Base-by-base conservation (phyloP, 2,797 vertebrate species). In the Falco columbarius region DNA sequence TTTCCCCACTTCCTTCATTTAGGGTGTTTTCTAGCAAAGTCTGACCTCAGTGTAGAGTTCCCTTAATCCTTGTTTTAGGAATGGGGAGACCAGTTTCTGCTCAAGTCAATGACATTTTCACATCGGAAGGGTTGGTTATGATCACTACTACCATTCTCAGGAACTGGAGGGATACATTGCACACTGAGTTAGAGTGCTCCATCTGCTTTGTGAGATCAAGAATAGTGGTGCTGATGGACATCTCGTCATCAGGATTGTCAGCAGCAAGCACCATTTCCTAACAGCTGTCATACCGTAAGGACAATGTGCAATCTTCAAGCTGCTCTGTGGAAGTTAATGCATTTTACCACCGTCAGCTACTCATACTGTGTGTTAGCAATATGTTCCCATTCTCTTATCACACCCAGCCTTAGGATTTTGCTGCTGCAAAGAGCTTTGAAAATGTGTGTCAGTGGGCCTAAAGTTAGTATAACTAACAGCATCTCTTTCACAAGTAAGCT, bases 1-100 rank as follows among this genome's bases (percentile, higher is more conserved):
- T 70, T 92, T 86, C 22, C 29, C 9, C 19, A 15, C 6, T 70
- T 82, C 63, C 30, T 49, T 87, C 8, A 71, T 70, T 83, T 80
- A 2, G 8, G 21, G 30, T 73, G 22, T 71, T 93, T 85, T 88
- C 46, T 67, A 47, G 44, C 20, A 17, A 85, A 76, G 7, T 32
- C 34, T 66, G 65, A 11, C n/a, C 46, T 81, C 38, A 27, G 4
- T 12, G 10, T 42, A 72, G 66, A 3, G 0, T 82, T 90, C 49
- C 32, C 36, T 86, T 89, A 76, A 87, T 58, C 26, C 3, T 1
- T 18, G 6, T 38, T 86, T 86, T 47, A 58, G 63, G 38, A 85
- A 66, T 0, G 3, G 30, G 17, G 10, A 85, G 52, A 51, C 12
- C 0, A 0, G 17, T 91, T 83, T 75, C 55, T 62, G 22, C 47